phyloP scores from a whole-genome alignment of 2,797 vertebrate species.

The Cyprinodon diabolis region DNA sequence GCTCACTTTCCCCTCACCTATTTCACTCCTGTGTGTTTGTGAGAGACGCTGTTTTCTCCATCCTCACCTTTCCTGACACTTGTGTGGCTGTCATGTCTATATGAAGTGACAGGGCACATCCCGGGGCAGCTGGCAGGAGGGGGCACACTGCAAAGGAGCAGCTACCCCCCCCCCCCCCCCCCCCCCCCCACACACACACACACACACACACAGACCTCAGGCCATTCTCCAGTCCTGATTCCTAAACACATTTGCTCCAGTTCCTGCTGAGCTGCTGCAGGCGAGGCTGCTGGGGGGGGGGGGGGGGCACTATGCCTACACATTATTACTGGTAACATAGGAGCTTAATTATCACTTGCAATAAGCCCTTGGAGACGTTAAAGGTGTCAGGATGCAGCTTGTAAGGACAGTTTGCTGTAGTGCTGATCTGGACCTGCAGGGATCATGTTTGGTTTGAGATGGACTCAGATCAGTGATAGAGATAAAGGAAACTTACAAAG shows the following conservation, averaged over 20 bases:
- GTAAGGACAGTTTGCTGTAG: no score
- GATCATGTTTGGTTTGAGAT: no score
- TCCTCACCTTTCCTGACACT: constrained; percentile 96
- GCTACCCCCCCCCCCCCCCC: constrained; percentile 49
- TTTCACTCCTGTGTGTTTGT: not conserved
- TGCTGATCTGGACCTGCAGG: no score
- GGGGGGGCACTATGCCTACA: constrained; percentile 84
- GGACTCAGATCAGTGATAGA: no score
- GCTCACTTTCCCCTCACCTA: constrained; percentile 17
- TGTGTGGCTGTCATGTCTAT: constrained; percentile 96
- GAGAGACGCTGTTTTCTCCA: constrained; percentile 67
- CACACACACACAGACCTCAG: constrained; percentile 63
- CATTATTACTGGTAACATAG: constrained; percentile 83
- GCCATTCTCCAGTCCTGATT: constrained; percentile 86
- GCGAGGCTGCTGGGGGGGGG: constrained; percentile 79
- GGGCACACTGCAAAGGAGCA: constrained; percentile 93
- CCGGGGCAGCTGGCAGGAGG: constrained; percentile 89
- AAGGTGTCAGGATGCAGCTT: no score
- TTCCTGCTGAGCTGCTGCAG: constrained; percentile 90
- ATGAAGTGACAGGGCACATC: constrained; percentile 98
- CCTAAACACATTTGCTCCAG: constrained; percentile 98
- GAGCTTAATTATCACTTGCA: constrained; percentile 37
- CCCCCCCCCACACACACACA: constrained; percentile 61
- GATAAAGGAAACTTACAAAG: no score
- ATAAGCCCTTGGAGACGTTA: no score